phyloP scores from a whole-genome alignment of 2,888 invertebrate species.

The Campoletis raptor region DNA sequence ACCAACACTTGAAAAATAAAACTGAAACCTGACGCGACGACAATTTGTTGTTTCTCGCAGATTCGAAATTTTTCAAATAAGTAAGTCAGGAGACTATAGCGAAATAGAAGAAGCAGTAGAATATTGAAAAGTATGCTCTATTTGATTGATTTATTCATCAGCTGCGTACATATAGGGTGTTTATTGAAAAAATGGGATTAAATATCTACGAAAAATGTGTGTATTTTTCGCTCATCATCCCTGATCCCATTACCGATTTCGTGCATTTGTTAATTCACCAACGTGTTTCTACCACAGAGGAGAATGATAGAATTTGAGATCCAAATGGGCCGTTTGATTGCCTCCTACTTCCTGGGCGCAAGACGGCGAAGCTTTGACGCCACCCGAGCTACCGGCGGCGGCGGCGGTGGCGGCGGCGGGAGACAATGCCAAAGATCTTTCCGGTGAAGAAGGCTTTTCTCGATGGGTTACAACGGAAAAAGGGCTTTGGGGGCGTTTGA shows the following conservation, averaged over 20 bases:
- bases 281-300: slow-evolving; percentile 89
- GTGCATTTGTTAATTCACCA: background rate
- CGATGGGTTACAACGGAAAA: slow-evolving; percentile 7
- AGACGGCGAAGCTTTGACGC: slow-evolving; percentile 75
- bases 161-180: slow-evolving; percentile 39
- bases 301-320: slow-evolving; percentile 92
- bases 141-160: slow-evolving; percentile 37
- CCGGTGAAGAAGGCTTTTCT: slow-evolving; percentile 11
- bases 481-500: background rate
- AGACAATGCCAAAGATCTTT: too few species aligned
- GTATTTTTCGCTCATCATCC: too few species aligned
- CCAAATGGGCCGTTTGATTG: slow-evolving; percentile 87
- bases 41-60: too few species aligned
- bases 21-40: too few species aligned
- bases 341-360: slow-evolving; percentile 81
- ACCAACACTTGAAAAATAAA: too few species aligned
- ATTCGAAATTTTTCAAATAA: too few species aligned
- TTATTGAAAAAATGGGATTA: slow-evolving; percentile 40
- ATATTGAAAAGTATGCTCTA: background rate
- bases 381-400: too few species aligned
- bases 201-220: background rate
- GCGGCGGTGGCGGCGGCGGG: too few species aligned
- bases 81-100: too few species aligned
- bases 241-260: background rate
- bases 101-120: too few species aligned